A percentile compares a stretch with the other conserved stretches of the same genome.
phyloP scores from a whole-genome alignment of 2,888 invertebrate species.

The Entomobrya proxima region DNA sequence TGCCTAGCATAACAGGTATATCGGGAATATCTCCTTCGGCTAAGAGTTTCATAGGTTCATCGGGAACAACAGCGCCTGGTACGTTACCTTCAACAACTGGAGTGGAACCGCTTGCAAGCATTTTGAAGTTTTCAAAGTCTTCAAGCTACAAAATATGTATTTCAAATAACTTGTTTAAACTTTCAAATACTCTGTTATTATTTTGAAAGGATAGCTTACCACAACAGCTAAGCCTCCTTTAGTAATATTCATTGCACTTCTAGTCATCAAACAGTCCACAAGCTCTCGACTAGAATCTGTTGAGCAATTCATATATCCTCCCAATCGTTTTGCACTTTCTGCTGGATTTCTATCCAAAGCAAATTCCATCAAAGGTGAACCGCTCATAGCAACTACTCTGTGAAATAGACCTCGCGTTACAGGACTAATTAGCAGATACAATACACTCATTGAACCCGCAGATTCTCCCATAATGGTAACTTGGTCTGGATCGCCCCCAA shows the following conservation, averaged over 20 bases:
- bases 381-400: slow-evolving; percentile 60
- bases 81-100: slow-evolving; percentile 63
- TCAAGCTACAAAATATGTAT: slow-evolving; percentile 31
- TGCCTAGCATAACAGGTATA: slow-evolving; percentile 64
- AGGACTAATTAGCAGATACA: slow-evolving; percentile 61
- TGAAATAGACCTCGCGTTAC: slow-evolving; percentile 64
- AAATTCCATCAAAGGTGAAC: slow-evolving; percentile 63
- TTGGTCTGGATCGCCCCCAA: slow-evolving; percentile 29
- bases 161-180: no score
- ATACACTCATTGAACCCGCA: slow-evolving; percentile 7
- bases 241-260: neutral
- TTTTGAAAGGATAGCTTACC: neutral
- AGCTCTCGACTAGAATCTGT: slow-evolving; percentile 2
- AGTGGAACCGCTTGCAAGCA: slow-evolving; percentile 33
- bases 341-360: slow-evolving; percentile 61
- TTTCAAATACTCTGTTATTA: neutral
- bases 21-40: slow-evolving; percentile 47
- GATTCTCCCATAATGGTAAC: slow-evolving; percentile 41
- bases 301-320: slow-evolving; percentile 15
- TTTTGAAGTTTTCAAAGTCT: slow-evolving; percentile 44
- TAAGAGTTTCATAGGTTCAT: slow-evolving; percentile 62
- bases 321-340: slow-evolving; percentile 6
- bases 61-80: slow-evolving; percentile 66
- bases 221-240: slow-evolving; percentile 12
- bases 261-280: slow-evolving; percentile 19